phyloP scores from a whole-genome alignment of 1,140 invertebrate species.

The Nymphalis io region DNA sequence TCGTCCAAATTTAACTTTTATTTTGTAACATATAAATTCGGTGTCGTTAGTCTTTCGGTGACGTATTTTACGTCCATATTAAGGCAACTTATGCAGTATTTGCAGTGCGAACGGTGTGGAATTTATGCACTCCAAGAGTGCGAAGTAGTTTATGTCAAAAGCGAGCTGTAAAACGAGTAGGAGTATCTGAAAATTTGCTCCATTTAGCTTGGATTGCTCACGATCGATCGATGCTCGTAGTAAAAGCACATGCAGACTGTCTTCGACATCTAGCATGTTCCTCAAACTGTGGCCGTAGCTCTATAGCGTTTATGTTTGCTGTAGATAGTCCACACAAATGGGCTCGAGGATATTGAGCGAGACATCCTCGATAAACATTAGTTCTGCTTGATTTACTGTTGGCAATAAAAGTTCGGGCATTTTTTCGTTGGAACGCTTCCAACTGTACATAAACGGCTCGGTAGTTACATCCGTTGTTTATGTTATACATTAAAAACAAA shows the following conservation, averaged over 20 bases:
- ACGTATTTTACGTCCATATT: too few species aligned
- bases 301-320: not conserved
- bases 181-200: not conserved
- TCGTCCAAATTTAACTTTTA: too few species aligned
- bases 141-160: too few species aligned
- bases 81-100: too few species aligned
- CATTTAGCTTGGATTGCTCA: not conserved
- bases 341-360: conserved; percentile 2
- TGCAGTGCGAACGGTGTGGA: too few species aligned
- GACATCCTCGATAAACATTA: conserved; percentile 29
- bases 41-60: too few species aligned
- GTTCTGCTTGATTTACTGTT: conserved; percentile 21
- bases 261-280: not conserved
- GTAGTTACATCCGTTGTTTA: not conserved
- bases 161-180: too few species aligned
- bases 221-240: not conserved
- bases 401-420: conserved; percentile 20
- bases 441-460: conserved; percentile 24
- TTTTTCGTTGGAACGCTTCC: conserved; percentile 25
- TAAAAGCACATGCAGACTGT: not conserved
- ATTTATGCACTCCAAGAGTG: too few species aligned
- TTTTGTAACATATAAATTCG: too few species aligned
- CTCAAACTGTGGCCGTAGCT: not conserved
- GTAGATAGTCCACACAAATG: not conserved
- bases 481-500: not conserved